Conservation (phyloP, 2,797 vertebrate genomes). For the Chrosomus eos region DNA sequence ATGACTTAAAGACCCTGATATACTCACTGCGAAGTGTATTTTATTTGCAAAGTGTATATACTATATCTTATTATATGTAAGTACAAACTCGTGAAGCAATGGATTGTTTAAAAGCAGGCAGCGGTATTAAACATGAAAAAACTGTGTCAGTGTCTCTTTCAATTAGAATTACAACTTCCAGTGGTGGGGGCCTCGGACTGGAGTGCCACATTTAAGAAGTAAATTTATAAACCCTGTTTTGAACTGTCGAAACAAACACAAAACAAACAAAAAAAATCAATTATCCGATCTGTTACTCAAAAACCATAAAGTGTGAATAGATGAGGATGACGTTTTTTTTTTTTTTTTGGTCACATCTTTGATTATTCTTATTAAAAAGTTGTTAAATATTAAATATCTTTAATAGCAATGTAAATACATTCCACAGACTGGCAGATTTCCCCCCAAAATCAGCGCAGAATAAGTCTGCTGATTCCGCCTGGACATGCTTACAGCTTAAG, state of each 20-base stretch:
- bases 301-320: not conserved
- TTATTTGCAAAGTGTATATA: too few relatives aligned
- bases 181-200: too few relatives aligned
- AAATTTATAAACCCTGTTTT: too few relatives aligned
- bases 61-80: too few relatives aligned
- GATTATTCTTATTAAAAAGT: not conserved
- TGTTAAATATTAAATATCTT: not conserved
- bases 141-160: not conserved
- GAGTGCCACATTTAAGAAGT: too few relatives aligned
- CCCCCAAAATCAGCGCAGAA: not conserved
- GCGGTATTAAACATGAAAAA: not conserved
- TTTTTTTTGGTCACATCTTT: not conserved
- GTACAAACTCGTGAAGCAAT: not conserved
- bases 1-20: too few relatives aligned
- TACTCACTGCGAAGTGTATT: too few relatives aligned
- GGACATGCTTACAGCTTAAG: not conserved
- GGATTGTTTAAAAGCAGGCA: not conserved
- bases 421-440: not conserved
- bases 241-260: too few relatives aligned
- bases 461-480: not conserved
- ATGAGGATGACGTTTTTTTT: not conserved
- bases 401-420: not conserved
- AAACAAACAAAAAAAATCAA: too few relatives aligned
- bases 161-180: not conserved
- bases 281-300: not conserved